These are phyloP conservation scores for Pogoniulus pusillus DNA, from an alignment of 2,797 vertebrate genomes.

Conservation along the genomic window DNA sequence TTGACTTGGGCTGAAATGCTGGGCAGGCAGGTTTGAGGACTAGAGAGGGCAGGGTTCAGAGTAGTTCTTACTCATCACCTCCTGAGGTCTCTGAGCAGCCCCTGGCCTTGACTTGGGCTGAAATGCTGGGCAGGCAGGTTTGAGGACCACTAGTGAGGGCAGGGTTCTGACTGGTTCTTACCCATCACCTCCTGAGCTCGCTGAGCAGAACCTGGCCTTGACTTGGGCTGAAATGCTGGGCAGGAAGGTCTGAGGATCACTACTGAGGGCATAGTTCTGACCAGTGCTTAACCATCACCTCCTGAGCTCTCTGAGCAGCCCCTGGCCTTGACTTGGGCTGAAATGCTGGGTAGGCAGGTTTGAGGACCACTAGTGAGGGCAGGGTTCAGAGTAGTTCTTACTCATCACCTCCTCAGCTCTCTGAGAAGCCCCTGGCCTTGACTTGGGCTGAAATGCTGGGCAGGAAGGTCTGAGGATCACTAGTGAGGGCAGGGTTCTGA, in stretches of 20 bases:
- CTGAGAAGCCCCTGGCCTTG: background rate
- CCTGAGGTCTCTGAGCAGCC: background rate
- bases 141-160: background rate
- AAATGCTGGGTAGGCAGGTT: background rate
- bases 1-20: background rate
- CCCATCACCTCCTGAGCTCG: too few relatives aligned
- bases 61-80: background rate
- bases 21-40: background rate
- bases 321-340: background rate
- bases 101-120: background rate
- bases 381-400: background rate
- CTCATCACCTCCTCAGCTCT: background rate
- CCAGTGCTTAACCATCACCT: background rate
- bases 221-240: background rate
- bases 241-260: background rate
- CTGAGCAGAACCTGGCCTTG: background rate
- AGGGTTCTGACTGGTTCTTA: background rate
- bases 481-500: background rate
- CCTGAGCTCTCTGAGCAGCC: background rate
- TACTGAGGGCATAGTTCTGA: background rate
- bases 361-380: background rate
- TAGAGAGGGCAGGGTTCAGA: background rate
- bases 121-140: background rate
- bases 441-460: background rate
- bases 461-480: background rate